Evolutionary conservation across 2,797 vertebrate genomes (phyloP).

Genomic region (Monodelphis domestica): DNA sequence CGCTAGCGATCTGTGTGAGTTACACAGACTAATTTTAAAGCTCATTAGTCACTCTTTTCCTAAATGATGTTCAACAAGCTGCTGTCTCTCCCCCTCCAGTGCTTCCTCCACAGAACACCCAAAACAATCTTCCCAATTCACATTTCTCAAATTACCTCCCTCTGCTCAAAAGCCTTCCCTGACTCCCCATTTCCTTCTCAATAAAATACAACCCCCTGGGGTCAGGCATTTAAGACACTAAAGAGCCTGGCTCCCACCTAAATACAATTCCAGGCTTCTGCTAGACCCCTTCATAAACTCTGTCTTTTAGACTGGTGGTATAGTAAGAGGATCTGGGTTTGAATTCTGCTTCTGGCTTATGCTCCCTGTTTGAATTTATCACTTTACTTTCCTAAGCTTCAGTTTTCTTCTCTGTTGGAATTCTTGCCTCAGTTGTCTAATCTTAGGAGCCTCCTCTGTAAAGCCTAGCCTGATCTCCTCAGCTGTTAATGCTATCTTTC

Average conservation of each 20-base stretch:
- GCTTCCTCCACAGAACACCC: background rate
- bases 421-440: background rate
- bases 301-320: background rate
- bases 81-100: background rate
- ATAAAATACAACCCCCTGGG: background rate
- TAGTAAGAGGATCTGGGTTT: background rate
- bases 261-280: background rate
- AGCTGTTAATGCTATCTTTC: background rate
- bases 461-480: background rate
- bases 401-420: background rate
- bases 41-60: background rate
- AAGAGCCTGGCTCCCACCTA: background rate
- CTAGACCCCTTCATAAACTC: background rate
- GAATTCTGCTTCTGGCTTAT: background rate
- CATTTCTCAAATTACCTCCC: background rate
- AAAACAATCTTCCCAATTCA: background rate
- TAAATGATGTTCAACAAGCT: background rate
- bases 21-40: slow-evolving; percentile 1
- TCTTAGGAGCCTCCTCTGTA: background rate
- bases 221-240: background rate
- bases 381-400: background rate
- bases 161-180: background rate
- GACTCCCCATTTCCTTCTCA: background rate
- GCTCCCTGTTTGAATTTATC: background rate
- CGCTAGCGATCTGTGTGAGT: background rate